Conservation (phyloP, 2,888 invertebrate genomes). For the Gasteruption jaculator region DNA sequence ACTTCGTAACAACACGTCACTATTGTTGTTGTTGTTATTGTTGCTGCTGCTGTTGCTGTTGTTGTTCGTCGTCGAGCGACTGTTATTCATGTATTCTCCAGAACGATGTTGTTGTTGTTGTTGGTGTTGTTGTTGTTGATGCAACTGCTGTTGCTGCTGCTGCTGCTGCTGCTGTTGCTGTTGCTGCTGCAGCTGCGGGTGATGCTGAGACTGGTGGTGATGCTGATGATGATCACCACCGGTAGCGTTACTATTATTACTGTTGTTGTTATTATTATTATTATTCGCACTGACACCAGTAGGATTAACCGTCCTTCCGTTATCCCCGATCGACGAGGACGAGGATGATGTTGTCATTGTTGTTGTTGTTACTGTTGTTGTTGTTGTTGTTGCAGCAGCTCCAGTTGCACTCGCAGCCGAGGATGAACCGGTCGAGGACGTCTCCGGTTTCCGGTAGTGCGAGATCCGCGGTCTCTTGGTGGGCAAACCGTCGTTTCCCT, state of each 20-base stretch:
- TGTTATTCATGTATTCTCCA: no score
- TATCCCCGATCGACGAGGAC: slow-evolving; percentile 23
- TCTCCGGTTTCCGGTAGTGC: slow-evolving; percentile 66
- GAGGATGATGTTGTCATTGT: slow-evolving; percentile 28
- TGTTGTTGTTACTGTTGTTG: slow-evolving; percentile 7
- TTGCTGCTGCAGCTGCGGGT: slow-evolving; percentile 17
- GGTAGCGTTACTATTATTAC: slow-evolving; percentile 13
- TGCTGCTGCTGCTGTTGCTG: no score
- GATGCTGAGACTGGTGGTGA: slow-evolving; percentile 13
- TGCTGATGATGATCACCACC: slow-evolving; percentile 13
- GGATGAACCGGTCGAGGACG: slow-evolving; percentile 39
- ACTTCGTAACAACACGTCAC: slow-evolving; percentile 37
- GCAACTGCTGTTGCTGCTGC: slow-evolving; percentile 11
- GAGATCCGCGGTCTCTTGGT: slow-evolving; percentile 84
- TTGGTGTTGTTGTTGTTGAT: slow-evolving; percentile 13
- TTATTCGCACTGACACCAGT: slow-evolving; percentile 20
- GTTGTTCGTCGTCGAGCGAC: slow-evolving; percentile 25
- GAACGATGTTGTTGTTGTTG: slow-evolving; percentile 10
- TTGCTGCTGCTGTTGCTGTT: slow-evolving; percentile 25
- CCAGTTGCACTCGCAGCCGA: slow-evolving; percentile 45
- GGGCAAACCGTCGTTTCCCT: slow-evolving; percentile 57
- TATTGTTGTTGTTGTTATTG: slow-evolving; percentile 31
- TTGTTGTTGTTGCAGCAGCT: slow-evolving; percentile 23
- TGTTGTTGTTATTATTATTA: slow-evolving; percentile 25
- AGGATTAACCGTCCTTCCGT: slow-evolving; percentile 34